Evolutionary conservation across 2,113 vertebrate genomes (phyloP), one percentile per base, ranked within the genome.

Genomic region (Emydocephalus ijimae): DNA sequence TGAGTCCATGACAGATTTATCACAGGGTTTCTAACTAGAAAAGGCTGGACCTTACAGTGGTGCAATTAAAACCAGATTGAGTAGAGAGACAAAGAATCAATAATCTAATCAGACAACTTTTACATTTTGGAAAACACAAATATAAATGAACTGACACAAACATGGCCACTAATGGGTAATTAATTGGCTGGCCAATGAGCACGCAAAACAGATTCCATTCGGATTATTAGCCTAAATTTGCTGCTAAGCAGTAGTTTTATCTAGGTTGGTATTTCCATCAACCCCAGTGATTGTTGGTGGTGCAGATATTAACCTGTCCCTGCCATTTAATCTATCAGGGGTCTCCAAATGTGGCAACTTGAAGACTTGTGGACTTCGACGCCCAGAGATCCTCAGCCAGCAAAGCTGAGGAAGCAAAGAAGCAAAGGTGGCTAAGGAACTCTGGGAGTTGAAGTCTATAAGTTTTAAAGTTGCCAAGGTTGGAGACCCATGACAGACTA

Each of bases 11-110:
- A 96, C 95, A 97, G 97, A 98, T 97, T 97, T 97, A 97, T 93
- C 1, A 81, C 95, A 11, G 59, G 96, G 94, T 94, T 96, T 95
- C 95, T 50, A 89, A 95, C 94, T 94, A 97, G 94, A 96, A 95
- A 97, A 96, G 96, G 96, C 94, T n/a, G 29, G 93, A 96, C 96
- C 94, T 93, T 14, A 88, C 96, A 92, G 95, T 86, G 95, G 96
- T 95, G 94, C 97, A 96, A 97, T 97, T 97, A 98, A 98, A 97
- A 97, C 96, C 96, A 96, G 90, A 97, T 96, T 96, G 97, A 97
- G 97, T n/a, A 94, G 1, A 0, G 95, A 94, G 93, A 97, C 96
- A 95, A 97, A 96, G 95, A 97, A 97, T 97, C 97, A 96, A 97
- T 97, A 97, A 95, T 94, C 95, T 92, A 96, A 95, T 96, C 3